These are phyloP conservation scores for Ceratina calcarata DNA, from an alignment of 1,140 invertebrate genomes.

Conservation along the genomic window DNA sequence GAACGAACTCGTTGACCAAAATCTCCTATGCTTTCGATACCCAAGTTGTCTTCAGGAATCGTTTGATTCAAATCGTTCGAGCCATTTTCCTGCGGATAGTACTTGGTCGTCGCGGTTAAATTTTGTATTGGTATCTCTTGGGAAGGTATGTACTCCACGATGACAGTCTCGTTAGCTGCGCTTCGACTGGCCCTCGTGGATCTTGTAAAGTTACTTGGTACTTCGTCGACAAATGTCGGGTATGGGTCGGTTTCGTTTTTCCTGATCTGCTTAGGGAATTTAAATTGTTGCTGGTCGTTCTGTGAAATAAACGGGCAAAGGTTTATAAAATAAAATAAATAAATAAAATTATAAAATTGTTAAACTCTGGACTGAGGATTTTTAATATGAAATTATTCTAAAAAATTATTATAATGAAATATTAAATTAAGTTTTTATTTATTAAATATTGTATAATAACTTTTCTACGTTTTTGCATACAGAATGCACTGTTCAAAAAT, in stretches of 20 bases:
- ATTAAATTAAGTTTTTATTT: no score
- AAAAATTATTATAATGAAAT: no score
- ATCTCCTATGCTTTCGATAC: slow-evolving; percentile 49
- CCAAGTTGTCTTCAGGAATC: neutral
- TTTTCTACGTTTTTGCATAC: no score
- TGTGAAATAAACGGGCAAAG: neutral
- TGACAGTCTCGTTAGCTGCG: neutral
- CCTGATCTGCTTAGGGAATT: no score
- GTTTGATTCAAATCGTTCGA: neutral
- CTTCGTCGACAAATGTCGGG: neutral
- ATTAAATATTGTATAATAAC: no score
- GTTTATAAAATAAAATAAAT: no score
- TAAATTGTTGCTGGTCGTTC: no score
- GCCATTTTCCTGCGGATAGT: neutral
- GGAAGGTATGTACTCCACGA: neutral
- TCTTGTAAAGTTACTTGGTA: neutral
- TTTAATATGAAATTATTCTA: no score
- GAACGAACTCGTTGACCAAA: slow-evolving; percentile 58
- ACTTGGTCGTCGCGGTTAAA: neutral
- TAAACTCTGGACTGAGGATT: neutral
- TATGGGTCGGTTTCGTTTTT: no score
- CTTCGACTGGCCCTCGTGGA: neutral
- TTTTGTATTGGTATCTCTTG: slow-evolving; percentile 5
- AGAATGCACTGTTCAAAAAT: no score
- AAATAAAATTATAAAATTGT: slow-evolving; percentile 3